Conservation (phyloP, 2,113 vertebrate species). For the Numenius arquata region DNA sequence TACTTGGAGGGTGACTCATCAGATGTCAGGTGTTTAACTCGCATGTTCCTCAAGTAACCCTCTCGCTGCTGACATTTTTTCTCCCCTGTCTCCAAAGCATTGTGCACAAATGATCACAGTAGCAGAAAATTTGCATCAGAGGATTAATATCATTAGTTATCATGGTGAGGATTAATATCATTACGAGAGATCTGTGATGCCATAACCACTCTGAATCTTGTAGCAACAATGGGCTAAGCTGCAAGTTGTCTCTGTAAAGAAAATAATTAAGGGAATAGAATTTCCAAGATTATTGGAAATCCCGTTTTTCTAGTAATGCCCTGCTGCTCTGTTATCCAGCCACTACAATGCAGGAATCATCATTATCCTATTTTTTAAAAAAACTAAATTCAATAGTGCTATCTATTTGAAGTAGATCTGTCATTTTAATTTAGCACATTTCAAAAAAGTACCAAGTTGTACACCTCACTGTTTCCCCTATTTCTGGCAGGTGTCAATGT, state of each 20-base stretch:
- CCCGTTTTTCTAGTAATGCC: background rate
- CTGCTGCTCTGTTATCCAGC: background rate
- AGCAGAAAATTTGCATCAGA: background rate
- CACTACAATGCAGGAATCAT: background rate
- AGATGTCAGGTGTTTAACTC: conserved; percentile 30
- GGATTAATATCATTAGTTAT: background rate
- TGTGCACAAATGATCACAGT: background rate
- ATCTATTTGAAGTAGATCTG: background rate
- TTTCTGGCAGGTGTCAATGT: background rate
- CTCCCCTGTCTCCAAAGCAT: background rate
- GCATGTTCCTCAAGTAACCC: background rate
- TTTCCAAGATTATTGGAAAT: background rate
- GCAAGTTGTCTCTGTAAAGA: background rate
- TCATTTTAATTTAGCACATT: background rate
- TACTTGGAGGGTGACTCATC: conserved; percentile 11
- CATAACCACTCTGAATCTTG: background rate
- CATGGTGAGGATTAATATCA: background rate
- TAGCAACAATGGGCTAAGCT: background rate
- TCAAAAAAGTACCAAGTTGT: background rate
- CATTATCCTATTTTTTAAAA: background rate
- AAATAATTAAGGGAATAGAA: background rate
- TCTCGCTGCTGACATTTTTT: background rate
- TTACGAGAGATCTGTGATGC: background rate
- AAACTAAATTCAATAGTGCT: background rate
- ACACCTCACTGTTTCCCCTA: background rate